Conservation (phyloP, 2,113 vertebrate species). For the Charina bottae region DNA sequence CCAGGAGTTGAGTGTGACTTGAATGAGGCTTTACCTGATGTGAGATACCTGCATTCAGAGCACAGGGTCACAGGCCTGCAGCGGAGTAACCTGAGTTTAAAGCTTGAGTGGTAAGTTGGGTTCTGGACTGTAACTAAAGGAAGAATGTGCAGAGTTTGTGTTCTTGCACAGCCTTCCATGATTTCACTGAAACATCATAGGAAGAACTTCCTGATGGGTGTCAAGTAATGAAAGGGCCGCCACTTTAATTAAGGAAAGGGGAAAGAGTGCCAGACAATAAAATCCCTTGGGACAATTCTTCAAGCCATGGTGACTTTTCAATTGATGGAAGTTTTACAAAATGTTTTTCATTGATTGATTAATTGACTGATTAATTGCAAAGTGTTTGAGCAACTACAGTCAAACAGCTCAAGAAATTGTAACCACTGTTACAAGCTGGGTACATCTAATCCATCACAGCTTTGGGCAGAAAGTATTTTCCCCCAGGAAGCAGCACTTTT, state of each 20-base stretch:
- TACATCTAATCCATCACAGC: conserved; percentile 4
- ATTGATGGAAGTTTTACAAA: not conserved
- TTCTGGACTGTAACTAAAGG: not conserved
- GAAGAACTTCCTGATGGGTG: not conserved
- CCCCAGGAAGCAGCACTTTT: not conserved
- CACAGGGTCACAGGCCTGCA: not conserved
- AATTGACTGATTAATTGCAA: not conserved
- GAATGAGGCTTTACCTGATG: not conserved
- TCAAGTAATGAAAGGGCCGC: not conserved
- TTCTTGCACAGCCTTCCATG: not conserved
- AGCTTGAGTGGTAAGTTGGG: not conserved
- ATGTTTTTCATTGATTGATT: not conserved
- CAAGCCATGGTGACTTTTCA: not conserved
- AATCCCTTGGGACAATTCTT: not conserved
- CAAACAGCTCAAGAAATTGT: fast-evolving
- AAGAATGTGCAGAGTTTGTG: not conserved
- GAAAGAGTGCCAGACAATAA: not conserved
- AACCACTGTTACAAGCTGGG: not conserved
- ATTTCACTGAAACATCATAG: not conserved
- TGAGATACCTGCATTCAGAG: not conserved
- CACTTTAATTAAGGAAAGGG: not conserved
- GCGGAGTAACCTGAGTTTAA: not conserved
- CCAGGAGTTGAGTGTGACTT: not conserved
- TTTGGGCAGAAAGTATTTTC: not conserved
- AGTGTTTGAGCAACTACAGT: not conserved